A percentile compares a stretch with the other conserved stretches of the same genome.
phyloP scores from a whole-genome alignment of 2,797 vertebrate species.

The Phataginus tricuspis region DNA sequence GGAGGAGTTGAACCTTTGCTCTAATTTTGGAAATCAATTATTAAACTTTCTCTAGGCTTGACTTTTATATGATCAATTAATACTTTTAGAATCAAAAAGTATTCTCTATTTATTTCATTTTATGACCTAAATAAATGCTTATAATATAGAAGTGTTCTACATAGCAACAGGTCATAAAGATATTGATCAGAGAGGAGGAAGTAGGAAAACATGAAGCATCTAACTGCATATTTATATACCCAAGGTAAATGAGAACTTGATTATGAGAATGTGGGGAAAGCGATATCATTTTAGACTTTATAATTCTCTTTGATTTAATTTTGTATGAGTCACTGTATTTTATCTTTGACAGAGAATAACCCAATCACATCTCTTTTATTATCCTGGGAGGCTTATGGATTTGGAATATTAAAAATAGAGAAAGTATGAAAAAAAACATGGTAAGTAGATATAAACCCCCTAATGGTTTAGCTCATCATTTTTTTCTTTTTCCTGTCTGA shows the following conservation, averaged over 20 bases:
- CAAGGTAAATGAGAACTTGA: background rate
- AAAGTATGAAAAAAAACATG: constrained; percentile 17
- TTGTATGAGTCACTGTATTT: constrained; percentile 61
- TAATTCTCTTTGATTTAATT: constrained; percentile 71
- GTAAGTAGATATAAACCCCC: constrained; percentile 70
- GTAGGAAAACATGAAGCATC: background rate
- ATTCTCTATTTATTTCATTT: background rate
- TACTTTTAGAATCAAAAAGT: background rate
- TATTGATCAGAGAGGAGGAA: background rate
- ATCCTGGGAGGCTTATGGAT: constrained; percentile 56
- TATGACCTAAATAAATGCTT: background rate
- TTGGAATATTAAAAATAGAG: constrained; percentile 68
- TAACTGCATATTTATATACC: background rate
- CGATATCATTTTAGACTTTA: constrained; percentile 57
- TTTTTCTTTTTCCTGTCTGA: constrained; percentile 74
- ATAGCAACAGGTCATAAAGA: constrained; percentile 3
- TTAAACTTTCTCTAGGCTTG: background rate
- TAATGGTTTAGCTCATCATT: constrained; percentile 76
- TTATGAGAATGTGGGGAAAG: constrained; percentile 62
- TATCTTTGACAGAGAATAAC: constrained; percentile 70
- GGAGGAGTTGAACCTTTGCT: background rate
- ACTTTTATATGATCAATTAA: background rate
- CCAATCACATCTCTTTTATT: constrained; percentile 46
- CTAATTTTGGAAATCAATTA: constrained; percentile 13
- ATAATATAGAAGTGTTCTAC: constrained; percentile 1